phyloP scores from a whole-genome alignment of 2,888 invertebrate genomes.

The Trichogramma evanescens region DNA sequence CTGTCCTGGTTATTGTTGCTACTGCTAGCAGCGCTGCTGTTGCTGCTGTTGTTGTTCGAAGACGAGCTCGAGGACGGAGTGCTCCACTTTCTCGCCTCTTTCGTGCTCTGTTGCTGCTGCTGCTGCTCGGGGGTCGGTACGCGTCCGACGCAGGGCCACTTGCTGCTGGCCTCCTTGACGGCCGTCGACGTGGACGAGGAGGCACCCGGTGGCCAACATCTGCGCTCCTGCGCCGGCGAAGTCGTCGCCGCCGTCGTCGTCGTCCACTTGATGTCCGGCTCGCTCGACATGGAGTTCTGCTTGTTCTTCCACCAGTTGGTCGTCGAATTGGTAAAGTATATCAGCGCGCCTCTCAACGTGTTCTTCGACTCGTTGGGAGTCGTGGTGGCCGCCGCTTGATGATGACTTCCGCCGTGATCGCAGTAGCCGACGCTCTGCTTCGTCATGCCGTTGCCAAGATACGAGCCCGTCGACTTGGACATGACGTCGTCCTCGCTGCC shows the following conservation, averaged over 20 bases:
- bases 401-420: slow-evolving; percentile 12
- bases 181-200: slow-evolving; percentile 13
- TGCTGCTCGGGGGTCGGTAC: slow-evolving; percentile 10
- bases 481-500: slow-evolving; percentile 27
- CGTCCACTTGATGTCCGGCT: slow-evolving; percentile 27
- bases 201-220: neutral
- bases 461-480: slow-evolving; percentile 12
- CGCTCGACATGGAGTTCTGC: slow-evolving; percentile 23
- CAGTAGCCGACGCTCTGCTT: slow-evolving; percentile 27
- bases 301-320: slow-evolving; percentile 45
- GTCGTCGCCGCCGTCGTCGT: slow-evolving; percentile 22
- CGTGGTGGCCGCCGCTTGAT: slow-evolving; percentile 29
- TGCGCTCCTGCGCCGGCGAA: slow-evolving; percentile 30
- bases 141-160: slow-evolving; percentile 8
- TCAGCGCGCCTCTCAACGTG: slow-evolving; percentile 39
- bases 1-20: slow-evolving; percentile 39
- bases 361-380: slow-evolving; percentile 32
- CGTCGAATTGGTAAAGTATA: slow-evolving; percentile 41
- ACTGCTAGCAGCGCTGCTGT: slow-evolving; percentile 32
- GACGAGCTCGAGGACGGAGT: slow-evolving; percentile 27
- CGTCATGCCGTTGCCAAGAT: slow-evolving; percentile 31
- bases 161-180: slow-evolving; percentile 2
- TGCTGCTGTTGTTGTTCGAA: slow-evolving; percentile 27
- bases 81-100: slow-evolving; percentile 41
- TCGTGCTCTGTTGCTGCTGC: slow-evolving; percentile 21